phyloP scores from a whole-genome alignment of 2,113 vertebrate genomes.

The Epinephelus cyanopodus region DNA sequence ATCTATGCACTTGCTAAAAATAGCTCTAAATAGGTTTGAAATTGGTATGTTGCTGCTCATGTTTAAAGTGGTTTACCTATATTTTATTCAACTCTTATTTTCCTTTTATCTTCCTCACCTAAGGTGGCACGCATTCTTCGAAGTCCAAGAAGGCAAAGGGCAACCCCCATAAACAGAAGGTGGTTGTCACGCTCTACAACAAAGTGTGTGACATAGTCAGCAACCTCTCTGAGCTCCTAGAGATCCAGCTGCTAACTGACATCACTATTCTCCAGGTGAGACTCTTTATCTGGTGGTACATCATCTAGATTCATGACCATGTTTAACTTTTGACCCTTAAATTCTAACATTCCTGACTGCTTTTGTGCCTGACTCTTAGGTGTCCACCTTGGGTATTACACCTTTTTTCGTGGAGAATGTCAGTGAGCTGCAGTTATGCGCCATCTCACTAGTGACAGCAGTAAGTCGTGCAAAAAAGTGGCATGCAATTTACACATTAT shows the following conservation, averaged over 20 bases:
- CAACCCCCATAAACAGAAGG: constrained; percentile 95
- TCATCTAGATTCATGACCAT: background rate
- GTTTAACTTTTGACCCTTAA: background rate
- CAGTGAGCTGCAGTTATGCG: constrained; percentile 95
- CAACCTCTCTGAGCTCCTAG: constrained; percentile 93
- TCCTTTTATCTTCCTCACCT: background rate
- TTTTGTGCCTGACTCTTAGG: constrained; percentile 77
- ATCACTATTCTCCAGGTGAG: constrained; percentile 97
- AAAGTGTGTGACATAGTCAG: constrained; percentile 97
- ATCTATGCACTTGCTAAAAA: background rate
- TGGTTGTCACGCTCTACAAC: constrained; percentile 95
- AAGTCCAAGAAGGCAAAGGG: constrained; percentile 95
- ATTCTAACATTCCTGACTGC: constrained; percentile 1
- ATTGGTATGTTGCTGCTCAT: background rate
- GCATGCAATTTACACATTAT: background rate
- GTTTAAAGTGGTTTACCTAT: background rate
- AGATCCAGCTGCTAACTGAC: constrained; percentile 97
- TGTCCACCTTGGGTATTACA: constrained; percentile 97
- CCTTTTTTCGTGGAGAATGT: constrained; percentile 99
- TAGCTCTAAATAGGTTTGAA: background rate
- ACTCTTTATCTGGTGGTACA: background rate
- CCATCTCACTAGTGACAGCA: constrained; percentile 97
- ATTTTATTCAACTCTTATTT: background rate
- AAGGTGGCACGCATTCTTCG: constrained; percentile 92
- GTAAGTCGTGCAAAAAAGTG: constrained; percentile 84